These are phyloP conservation scores for Lycophotia porphyrea DNA, from an alignment of 2,888 invertebrate species.

Conservation along the genomic window DNA sequence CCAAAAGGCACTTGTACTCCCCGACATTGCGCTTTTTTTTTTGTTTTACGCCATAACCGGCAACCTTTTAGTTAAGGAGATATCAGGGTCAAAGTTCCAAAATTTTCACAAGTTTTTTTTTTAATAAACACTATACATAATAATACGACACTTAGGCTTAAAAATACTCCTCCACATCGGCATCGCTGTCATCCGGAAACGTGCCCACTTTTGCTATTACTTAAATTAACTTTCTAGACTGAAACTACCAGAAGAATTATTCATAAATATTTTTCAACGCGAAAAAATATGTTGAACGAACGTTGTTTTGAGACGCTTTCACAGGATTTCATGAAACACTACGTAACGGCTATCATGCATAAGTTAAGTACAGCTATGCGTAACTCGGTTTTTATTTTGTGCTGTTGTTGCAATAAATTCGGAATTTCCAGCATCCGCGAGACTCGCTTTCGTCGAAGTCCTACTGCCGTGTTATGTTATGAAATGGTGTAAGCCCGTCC, in stretches of 20 bases:
- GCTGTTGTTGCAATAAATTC: constrained; percentile 50
- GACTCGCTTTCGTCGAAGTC: constrained; percentile 75
- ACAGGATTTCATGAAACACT: constrained; percentile 18
- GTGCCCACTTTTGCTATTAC: background rate
- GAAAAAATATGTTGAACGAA: background rate
- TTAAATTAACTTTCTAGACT: background rate
- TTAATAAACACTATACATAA: too few relatives aligned
- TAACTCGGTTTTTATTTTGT: constrained; percentile 41
- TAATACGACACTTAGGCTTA: background rate
- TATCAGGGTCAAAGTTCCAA: too few relatives aligned
- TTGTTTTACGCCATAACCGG: too few relatives aligned
- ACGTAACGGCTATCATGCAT: constrained; percentile 17
- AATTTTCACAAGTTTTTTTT: too few relatives aligned
- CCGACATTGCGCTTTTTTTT: too few relatives aligned
- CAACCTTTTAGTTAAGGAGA: too few relatives aligned
- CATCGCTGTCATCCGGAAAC: background rate
- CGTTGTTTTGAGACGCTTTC: constrained; percentile 5
- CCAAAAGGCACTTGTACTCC: too few relatives aligned
- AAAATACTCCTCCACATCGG: background rate
- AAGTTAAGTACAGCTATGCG: constrained; percentile 19
- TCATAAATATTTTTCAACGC: background rate
- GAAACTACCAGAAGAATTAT: background rate
- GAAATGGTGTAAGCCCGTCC: constrained; percentile 80
- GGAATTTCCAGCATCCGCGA: constrained; percentile 74
- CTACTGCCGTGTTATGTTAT: constrained; percentile 72